Base-by-base conservation (phyloP, 2,797 vertebrate species). In the Enteromius radiatus region DNA sequence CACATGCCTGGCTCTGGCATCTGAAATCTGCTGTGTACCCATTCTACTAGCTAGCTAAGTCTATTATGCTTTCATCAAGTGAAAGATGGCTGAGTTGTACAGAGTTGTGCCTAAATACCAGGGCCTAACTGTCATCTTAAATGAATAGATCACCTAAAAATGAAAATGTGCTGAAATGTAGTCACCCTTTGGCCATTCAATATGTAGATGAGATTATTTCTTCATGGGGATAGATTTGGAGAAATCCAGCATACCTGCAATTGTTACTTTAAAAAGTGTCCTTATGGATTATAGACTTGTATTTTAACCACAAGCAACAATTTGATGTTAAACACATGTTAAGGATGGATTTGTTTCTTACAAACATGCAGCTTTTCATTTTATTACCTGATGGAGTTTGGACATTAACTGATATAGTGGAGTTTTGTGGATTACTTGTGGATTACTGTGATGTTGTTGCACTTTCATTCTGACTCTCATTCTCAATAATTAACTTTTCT, bases 21-120 rank as follows among this genome's bases (percentile, higher is more conserved):
- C 70, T 83, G 67, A 81, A 84, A 67, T 43, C 33, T 38, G 71
- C 71, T 36, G 10, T 54, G 47, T 36, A 49, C 31, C 47, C 28
- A 54, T n/a, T 56, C 12, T 36, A 36, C 28, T n/a, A 33, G 19
- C 26, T 73, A 52, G 28, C 19, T n/a, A 10, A n/a, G 21, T 56
- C 49, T 56, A 56, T 38, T 56, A 56, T 74, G 12, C 47, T 54
- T 74, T 56, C 49, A 56, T 54, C 49, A 56, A 38, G 71, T 56
- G 7, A 74, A 74, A 14, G 19, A 74, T 36, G 47, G 52, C 71
- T 74, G 71, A 56, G n/a, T n/a, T 71, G 31, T 56, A 54, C 31
- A 56, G 71, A 36, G 38, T 5, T 21, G 68, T 71, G 68, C 1
- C 17, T 70, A 70, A 28, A 70, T 45, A 47, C 23, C 14, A 28